Percentiles rank a stretch among this genome's conserved stretches.
phyloP scores from a whole-genome alignment of 1,140 invertebrate genomes.

The Drosophila nigromelanica region DNA sequence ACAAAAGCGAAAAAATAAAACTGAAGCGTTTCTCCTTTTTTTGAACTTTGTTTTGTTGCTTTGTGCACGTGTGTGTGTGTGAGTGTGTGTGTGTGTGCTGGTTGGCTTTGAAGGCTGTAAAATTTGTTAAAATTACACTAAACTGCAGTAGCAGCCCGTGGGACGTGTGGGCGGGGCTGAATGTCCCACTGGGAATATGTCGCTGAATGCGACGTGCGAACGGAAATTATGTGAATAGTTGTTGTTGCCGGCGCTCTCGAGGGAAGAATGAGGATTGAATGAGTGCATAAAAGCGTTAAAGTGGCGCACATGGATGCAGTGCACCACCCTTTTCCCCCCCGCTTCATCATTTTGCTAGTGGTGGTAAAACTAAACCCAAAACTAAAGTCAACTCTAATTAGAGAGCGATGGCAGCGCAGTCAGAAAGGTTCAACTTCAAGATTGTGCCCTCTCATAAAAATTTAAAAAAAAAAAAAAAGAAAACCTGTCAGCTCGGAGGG shows the following conservation, averaged over 20 bases:
- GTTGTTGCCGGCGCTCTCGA: slow-evolving; percentile 26
- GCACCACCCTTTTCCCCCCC: too few species aligned
- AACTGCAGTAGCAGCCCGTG: slow-evolving; percentile 33
- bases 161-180: not conserved
- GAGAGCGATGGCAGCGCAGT: not conserved
- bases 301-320: slow-evolving; percentile 18
- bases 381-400: not conserved
- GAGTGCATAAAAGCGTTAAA: slow-evolving; percentile 39
- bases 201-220: slow-evolving; percentile 25
- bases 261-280: slow-evolving; percentile 34
- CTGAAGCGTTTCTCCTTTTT: slow-evolving; percentile 17
- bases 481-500: not conserved
- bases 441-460: not conserved
- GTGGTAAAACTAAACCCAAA: not conserved
- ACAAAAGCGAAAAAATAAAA: slow-evolving; percentile 36
- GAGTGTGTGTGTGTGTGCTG: not conserved
- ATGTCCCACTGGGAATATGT: slow-evolving; percentile 14
- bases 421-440: slow-evolving; percentile 5
- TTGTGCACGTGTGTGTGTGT: not conserved
- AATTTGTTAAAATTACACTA: slow-evolving; percentile 53
- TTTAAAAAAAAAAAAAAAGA: not conserved
- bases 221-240: slow-evolving; percentile 56
- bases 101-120: slow-evolving; percentile 34
- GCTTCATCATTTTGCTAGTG: not conserved
- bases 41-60: slow-evolving; percentile 1